Conservation (phyloP, 2,797 vertebrate genomes). For the Esox lucius region DNA sequence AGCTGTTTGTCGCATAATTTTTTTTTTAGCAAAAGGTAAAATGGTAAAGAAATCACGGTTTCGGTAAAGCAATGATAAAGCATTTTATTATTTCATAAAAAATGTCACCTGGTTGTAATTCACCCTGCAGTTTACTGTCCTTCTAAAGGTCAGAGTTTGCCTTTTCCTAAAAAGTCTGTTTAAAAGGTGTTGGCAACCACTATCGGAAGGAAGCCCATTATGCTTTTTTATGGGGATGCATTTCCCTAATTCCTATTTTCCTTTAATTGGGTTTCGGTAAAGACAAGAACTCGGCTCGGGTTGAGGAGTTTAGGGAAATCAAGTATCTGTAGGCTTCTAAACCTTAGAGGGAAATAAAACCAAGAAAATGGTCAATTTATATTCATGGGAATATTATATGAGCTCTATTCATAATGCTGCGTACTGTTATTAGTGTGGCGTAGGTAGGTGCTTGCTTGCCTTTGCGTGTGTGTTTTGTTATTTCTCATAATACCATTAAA, state of each 20-base stretch:
- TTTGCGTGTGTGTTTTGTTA: background rate
- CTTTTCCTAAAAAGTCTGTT: constrained; percentile 1
- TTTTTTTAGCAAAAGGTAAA: background rate
- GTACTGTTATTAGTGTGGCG: constrained; percentile 1
- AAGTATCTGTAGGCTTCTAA: background rate
- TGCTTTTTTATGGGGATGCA: background rate
- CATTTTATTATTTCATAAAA: background rate
- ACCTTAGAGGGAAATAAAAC: background rate
- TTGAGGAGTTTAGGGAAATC: background rate
- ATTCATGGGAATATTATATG: constrained; percentile 3
- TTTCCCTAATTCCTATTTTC: background rate
- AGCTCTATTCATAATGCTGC: background rate
- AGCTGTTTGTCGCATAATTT: background rate
- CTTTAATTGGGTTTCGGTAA: background rate
- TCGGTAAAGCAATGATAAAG: background rate
- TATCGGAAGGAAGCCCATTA: background rate
- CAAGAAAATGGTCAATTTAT: background rate
- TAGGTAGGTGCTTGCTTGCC: background rate
- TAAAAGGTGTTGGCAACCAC: background rate
- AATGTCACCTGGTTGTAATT: background rate
- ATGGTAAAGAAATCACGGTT: background rate
- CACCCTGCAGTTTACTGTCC: background rate
- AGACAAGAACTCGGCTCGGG: background rate
- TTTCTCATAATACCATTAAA: background rate
- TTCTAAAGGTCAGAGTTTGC: background rate